Conservation (phyloP, 2,113 vertebrate genomes). For the Cyanoramphus novaezelandiae region DNA sequence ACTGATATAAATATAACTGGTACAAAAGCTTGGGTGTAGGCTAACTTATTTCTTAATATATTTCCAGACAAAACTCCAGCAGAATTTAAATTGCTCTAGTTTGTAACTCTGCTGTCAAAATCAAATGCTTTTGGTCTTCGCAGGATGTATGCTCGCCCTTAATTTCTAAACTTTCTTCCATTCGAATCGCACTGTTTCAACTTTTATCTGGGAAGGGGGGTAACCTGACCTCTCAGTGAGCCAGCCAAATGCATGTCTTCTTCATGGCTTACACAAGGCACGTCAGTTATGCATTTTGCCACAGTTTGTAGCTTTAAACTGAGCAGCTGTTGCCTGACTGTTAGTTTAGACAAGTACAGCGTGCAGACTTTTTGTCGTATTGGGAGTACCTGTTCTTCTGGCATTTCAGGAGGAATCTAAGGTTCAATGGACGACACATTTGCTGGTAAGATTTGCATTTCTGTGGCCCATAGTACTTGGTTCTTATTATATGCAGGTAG, state of each 20-base stretch:
- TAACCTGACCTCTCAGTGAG: slow-evolving; percentile 71
- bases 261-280: slow-evolving; percentile 70
- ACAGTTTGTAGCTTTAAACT: slow-evolving; percentile 72
- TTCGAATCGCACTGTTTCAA: slow-evolving; percentile 23
- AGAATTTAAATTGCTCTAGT: slow-evolving; percentile 35
- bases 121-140: slow-evolving; percentile 46
- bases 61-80: slow-evolving; percentile 34
- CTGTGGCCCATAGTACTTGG: rapidly evolving
- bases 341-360: slow-evolving; percentile 78
- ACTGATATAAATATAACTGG: slow-evolving; percentile 59
- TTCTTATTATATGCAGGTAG: neutral
- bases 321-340: slow-evolving; percentile 75
- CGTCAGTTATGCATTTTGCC: slow-evolving; percentile 73
- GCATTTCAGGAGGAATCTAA: slow-evolving; percentile 24
- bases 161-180: slow-evolving; percentile 68
- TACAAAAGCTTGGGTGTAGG: neutral
- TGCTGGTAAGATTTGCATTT: slow-evolving; percentile 49
- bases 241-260: slow-evolving; percentile 66
- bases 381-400: slow-evolving; percentile 68
- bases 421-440: slow-evolving; percentile 5
- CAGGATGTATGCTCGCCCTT: slow-evolving; percentile 43
- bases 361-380: slow-evolving; percentile 36
- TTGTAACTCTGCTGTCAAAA: slow-evolving; percentile 57
- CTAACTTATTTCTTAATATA: slow-evolving; percentile 47
- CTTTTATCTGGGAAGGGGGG: slow-evolving; percentile 70